Base-by-base conservation (phyloP, 2,113 vertebrate genomes). In the Oxygymnocypris stewartii region DNA sequence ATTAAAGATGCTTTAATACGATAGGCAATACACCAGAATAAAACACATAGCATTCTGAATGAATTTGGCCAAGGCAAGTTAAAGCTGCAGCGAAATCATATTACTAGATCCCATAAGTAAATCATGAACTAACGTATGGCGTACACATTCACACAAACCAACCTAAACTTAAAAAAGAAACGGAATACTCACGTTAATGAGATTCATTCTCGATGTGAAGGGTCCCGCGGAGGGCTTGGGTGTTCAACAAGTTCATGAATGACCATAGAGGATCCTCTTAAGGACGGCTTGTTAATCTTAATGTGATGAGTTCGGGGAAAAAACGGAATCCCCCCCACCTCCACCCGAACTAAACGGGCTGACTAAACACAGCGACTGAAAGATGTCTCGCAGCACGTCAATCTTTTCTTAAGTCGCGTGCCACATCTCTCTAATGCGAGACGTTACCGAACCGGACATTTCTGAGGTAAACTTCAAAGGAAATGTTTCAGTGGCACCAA, bases 221-320 rank as follows among this genome's bases (percentile, higher is more conserved):
- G 83, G 74, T 85, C 57, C 42, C 79, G 87, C 40, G 86, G 80
- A 69, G 89, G 91, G 85, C 25, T 85, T 85, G 85, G 85, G 91
- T 87, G 91, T 87, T 93, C 93, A 95, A 95, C 95, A 95, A 95
- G 94, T 95, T 94, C 94, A 86, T 87, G 90, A 93, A 86, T 89
- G 92, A 92, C 47, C 87, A 75, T 25, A 57, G 47, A 85, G 79
- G 88, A 87, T 89, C 91, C 91, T 92, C 91, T 94, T 94, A 93
- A 94, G 94, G 90, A 90, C 40, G 81, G 42, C 59, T 31, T 84
- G 86, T 88, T 88, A 87, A 89, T 88, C 89, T 87, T 76, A 87
- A 89, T 89, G 88, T 90, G 90, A 90, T 90, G 90, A 91, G 88
- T 84, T 83, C 11, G 49, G 84, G 82, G 79, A 42, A 86, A 88